Base-by-base conservation (phyloP, 1,140 invertebrate genomes). In the Brachionus asplanchnoidis region DNA sequence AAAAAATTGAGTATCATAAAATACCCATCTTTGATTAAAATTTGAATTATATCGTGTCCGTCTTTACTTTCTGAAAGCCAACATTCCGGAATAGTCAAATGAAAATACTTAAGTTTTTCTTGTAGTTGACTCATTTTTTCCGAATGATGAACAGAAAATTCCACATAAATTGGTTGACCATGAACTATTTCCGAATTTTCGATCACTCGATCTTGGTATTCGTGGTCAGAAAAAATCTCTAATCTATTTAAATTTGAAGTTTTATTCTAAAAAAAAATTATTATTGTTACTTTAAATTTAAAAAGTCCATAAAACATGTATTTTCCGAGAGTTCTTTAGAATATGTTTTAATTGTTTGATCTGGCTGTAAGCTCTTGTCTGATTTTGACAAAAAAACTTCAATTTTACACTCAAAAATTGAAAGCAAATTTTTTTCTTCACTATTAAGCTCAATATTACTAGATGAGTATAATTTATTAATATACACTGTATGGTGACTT, bases 1-100 rank as follows among this genome's bases (percentile, higher is more conserved):
- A 36, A 28, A 32, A 12, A n/a, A 14, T 7, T 28, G 26, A 28
- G 26, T 26, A 66, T 66, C 12, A 32, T 68, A 68, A 32, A 42
- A 17, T 44, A 75, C 32, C 73, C 73, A 26, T 77, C 8, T 36
- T 77, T 36, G 9, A 77, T 77, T 20, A 77, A 28, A 46, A 77
- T 26, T 53, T 77, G 40, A 26, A 50, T 14, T 14, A 77, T 26
- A 14, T 77, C 26, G 0, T 20, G 20, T 26, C 23, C 40, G 28
- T 53, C 6, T 77, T 23, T 11, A 46, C 20, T 40, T 40, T 14
- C 11, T 26, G 77, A 40, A 11, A 80, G 44, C 46, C 46, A 60
- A 46, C 79, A 82, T 65, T 68, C 36, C 8, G 40, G 17, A 46
- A 82, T 82, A 65, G 53, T 82, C 32, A 82, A 65, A 65, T 82